Evolutionary conservation across 2,113 vertebrate genomes (phyloP).

Genomic region (Vidua macroura): DNA sequence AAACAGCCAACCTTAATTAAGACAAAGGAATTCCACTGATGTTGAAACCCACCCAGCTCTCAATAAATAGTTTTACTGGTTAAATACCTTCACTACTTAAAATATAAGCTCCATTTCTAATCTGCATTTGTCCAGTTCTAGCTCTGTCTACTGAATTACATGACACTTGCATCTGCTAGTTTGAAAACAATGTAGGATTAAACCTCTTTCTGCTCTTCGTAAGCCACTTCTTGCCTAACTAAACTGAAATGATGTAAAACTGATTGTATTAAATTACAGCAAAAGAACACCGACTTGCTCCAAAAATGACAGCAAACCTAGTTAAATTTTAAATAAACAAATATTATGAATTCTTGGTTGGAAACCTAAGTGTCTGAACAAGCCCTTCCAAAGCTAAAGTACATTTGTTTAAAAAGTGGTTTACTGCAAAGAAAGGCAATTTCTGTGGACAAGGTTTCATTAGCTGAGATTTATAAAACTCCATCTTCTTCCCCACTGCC

Average conservation of each 20-base stretch:
- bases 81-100: constrained; percentile 7
- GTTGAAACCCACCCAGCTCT: constrained; percentile 28
- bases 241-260: constrained; percentile 9
- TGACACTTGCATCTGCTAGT: neutral
- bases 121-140: neutral
- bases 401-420: neutral
- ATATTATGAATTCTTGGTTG: constrained; percentile 20
- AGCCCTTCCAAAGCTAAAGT: constrained; percentile 10
- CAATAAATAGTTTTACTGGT: constrained; percentile 19
- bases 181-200: neutral
- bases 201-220: neutral
- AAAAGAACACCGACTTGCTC: neutral
- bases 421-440: neutral
- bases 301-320: constrained; percentile 38
- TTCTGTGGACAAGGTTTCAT: neutral
- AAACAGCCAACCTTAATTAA: constrained; percentile 64
- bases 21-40: constrained; percentile 58
- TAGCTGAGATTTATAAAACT: constrained; percentile 11
- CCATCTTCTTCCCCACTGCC: neutral
- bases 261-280: constrained; percentile 5
- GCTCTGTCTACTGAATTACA: neutral
- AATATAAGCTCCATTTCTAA: constrained; percentile 1
- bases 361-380: constrained; percentile 28
- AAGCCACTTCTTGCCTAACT: neutral
- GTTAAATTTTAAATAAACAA: constrained; percentile 53